Evolutionary conservation across 2,888 invertebrate genomes (phyloP).

Genomic region (Diaperis boleti): DNA sequence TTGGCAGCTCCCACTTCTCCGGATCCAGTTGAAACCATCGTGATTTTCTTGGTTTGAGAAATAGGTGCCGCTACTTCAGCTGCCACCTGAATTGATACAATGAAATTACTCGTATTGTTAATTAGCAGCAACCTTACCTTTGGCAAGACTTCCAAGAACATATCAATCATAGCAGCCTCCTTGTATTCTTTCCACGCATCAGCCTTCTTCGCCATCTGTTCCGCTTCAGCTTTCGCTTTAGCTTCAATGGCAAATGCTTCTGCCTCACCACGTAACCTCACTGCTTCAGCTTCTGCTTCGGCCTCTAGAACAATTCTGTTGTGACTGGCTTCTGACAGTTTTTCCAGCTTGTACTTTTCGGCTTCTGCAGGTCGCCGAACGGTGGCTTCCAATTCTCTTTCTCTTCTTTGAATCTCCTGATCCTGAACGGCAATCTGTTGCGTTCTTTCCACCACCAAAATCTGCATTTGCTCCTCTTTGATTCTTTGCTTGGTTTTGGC

Average conservation of each 20-base stretch:
- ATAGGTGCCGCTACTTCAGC: slow-evolving; percentile 97
- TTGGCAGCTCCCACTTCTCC: slow-evolving; percentile 95
- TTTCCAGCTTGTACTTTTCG: slow-evolving; percentile 91
- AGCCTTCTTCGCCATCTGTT: slow-evolving; percentile 97
- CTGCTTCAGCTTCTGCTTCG: slow-evolving; percentile 94
- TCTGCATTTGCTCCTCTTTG: slow-evolving; percentile 98
- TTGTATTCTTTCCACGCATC: slow-evolving; percentile 98
- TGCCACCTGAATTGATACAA: slow-evolving; percentile 71
- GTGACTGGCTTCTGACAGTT: slow-evolving; percentile 93
- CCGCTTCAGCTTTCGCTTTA: slow-evolving; percentile 95
- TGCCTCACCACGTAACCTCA: slow-evolving; percentile 86
- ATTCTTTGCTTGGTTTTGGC: slow-evolving; percentile 93
- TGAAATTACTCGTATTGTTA: not conserved
- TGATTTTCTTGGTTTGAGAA: slow-evolving; percentile 94
- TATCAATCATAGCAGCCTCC: slow-evolving; percentile 95
- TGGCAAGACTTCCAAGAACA: slow-evolving; percentile 95
- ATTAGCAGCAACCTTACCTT: slow-evolving; percentile 73
- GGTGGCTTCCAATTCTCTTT: slow-evolving; percentile 93
- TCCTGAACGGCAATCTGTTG: slow-evolving; percentile 97
- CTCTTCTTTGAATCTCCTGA: slow-evolving; percentile 93
- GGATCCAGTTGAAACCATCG: slow-evolving; percentile 94
- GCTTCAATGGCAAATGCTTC: slow-evolving; percentile 95
- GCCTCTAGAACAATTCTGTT: slow-evolving; percentile 92
- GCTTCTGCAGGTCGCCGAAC: slow-evolving; percentile 96
- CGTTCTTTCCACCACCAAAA: slow-evolving; percentile 70